Conservation (phyloP, 2,797 vertebrate species). For the Vireo griseus region DNA sequence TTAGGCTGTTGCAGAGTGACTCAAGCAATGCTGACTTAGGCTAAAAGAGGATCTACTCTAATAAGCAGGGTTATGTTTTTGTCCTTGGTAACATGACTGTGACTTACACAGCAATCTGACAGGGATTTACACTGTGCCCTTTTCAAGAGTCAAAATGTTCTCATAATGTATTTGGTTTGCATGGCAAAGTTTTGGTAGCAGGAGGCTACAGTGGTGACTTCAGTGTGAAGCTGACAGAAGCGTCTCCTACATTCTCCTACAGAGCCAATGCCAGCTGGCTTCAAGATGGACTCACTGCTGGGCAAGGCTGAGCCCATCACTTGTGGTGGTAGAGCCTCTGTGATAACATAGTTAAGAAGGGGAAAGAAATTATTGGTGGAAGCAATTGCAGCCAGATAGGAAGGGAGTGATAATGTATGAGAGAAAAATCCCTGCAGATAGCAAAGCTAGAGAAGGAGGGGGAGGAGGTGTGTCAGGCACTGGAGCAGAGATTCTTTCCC, state of each 20-base stretch:
- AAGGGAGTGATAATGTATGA: not conserved
- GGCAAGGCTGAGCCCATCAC: not conserved
- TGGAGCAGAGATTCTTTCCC: not conserved
- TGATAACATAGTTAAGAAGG: not conserved
- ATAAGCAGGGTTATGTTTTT: not conserved
- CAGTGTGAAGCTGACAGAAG: not conserved
- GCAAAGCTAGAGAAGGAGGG: not conserved
- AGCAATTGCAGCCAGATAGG: not conserved
- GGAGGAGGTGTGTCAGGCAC: fast-evolving
- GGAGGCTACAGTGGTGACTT: not conserved
- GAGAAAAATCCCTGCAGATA: not conserved
- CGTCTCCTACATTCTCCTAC: not conserved
- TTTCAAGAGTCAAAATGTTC: not conserved
- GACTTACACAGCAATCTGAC: not conserved
- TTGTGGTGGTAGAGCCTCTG: not conserved
- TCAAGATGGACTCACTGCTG: not conserved
- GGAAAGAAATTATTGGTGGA: not conserved
- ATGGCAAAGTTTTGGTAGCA: not conserved
- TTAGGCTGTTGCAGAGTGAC: not conserved
- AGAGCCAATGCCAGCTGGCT: not conserved
- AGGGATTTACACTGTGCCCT: not conserved
- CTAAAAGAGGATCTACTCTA: not conserved
- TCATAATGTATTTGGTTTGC: not conserved
- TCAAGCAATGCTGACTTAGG: not conserved
- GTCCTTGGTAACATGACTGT: not conserved